phyloP scores from a whole-genome alignment of 1,140 invertebrate species.

The Rhynchophorus ferrugineus region DNA sequence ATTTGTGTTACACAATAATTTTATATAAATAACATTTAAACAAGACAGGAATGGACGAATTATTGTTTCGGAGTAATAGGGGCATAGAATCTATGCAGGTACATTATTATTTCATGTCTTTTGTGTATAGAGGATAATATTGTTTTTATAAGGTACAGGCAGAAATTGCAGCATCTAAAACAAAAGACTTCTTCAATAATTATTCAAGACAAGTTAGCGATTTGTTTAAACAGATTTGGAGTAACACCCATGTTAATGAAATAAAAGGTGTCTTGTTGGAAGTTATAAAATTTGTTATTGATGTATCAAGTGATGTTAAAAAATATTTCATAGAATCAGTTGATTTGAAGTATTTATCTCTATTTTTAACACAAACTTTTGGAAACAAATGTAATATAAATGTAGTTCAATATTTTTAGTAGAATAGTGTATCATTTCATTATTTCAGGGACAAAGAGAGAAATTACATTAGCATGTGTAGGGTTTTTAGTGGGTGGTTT shows the following conservation, averaged over 20 bases:
- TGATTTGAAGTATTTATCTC: constrained; percentile 31
- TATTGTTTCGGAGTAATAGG: constrained; percentile 35
- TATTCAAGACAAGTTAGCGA: constrained; percentile 36
- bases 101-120: constrained; percentile 5
- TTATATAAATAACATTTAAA: not conserved
- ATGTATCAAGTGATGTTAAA: constrained; percentile 35
- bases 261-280: constrained; percentile 35
- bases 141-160: constrained; percentile 39
- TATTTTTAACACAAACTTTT: constrained; percentile 23
- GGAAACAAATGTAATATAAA: constrained; percentile 28
- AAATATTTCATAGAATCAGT: constrained; percentile 33
- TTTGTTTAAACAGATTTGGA: constrained; percentile 36
- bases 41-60: constrained; percentile 39
- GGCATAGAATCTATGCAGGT: constrained; percentile 39
- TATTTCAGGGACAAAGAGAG: constrained; percentile 38
- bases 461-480: constrained; percentile 44
- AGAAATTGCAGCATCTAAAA: constrained; percentile 37
- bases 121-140: not conserved
- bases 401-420: too few species aligned
- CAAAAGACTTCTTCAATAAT: constrained; percentile 38
- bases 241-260: constrained; percentile 37
- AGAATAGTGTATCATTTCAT: too few species aligned
- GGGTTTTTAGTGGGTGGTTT: constrained; percentile 45
- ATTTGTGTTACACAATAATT: not conserved
- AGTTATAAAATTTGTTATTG: constrained; percentile 35